These are phyloP conservation scores for Melanaphis sacchari DNA, from an alignment of 1,140 invertebrate genomes.

Conservation along the genomic window DNA sequence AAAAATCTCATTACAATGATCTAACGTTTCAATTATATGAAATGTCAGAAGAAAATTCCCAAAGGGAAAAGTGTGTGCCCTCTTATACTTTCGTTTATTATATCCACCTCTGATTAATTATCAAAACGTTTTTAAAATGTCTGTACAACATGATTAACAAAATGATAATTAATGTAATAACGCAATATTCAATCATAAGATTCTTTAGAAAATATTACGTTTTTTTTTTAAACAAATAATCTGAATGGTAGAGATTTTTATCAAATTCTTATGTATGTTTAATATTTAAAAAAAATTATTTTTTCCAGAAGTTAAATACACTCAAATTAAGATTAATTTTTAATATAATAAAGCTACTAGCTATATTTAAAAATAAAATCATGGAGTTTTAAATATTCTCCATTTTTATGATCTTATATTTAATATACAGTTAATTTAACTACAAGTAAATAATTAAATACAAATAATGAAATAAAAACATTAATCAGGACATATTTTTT, in stretches of 20 bases:
- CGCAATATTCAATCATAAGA: not conserved
- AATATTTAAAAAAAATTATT: too few species aligned
- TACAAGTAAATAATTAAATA: too few species aligned
- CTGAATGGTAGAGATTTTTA: not conserved
- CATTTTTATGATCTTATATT: too few species aligned
- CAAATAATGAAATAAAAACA: too few species aligned
- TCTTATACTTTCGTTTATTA: not conserved
- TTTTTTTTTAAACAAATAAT: too few species aligned
- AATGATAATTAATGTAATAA: constrained; percentile 8
- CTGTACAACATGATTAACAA: not conserved
- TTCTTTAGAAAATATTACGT: too few species aligned
- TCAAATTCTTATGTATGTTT: not conserved
- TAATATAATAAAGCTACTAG: too few species aligned
- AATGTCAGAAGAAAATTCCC: not conserved
- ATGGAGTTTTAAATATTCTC: too few species aligned
- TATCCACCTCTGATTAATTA: not conserved
- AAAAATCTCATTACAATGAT: not conserved
- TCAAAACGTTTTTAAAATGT: not conserved
- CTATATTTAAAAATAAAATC: too few species aligned
- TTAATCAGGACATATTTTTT: not conserved
- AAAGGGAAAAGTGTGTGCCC: not conserved
- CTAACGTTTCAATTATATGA: not conserved
- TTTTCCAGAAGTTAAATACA: too few species aligned
- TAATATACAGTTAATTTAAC: too few species aligned
- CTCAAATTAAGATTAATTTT: too few species aligned